Base-by-base conservation (phyloP, 2,113 vertebrate species). In the Junco hyemalis region DNA sequence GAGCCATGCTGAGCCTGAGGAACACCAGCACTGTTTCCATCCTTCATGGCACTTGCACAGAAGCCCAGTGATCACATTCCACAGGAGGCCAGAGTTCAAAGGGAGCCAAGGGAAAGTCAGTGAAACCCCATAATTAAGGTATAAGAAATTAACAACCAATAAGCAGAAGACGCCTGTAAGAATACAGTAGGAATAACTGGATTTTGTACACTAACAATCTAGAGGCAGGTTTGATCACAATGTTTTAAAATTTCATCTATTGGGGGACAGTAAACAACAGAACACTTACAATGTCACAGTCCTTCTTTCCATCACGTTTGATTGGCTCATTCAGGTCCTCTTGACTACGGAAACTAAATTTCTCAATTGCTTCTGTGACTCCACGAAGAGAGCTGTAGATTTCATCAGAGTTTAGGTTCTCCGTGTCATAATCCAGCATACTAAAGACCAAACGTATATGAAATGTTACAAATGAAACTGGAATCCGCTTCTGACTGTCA, bases 351-450 rank as follows among this genome's bases (percentile, higher is more conserved):
- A 99, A 99, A 98, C 99, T 99, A 96, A 99, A 99, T 95, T 99
- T 99, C 97, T 99, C 99, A 93, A 99, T 99, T 12, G 99, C 99
- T 97, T 99, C 99, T 12, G 99, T 99, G 95, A 99, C 99, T 17
- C 99, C 99, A 51, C 99, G 99, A 90, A 99, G 98, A 31, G 99
- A 99, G 97, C 99, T 99, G 97, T 99, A 99, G 98, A 99, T 99
- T 98, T 99, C 99, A 86, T 99, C 99, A 20, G 99, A 99, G 97
- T 99, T 99, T 98, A 99, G 98, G 98, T 99, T 99, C 97, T 99
- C 99, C 6, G 99, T 99, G 97, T 99, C 99, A 73, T 99, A 99
- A 97, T 99, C 99, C 98, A 99, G 98, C 99, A 99, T 98, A 98
- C 99, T 99, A 92, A 94, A 96, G 97, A 97, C 28, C 61, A 95